Evolutionary conservation across 2,113 vertebrate genomes (phyloP).

Genomic region (Psophia crepitans): DNA sequence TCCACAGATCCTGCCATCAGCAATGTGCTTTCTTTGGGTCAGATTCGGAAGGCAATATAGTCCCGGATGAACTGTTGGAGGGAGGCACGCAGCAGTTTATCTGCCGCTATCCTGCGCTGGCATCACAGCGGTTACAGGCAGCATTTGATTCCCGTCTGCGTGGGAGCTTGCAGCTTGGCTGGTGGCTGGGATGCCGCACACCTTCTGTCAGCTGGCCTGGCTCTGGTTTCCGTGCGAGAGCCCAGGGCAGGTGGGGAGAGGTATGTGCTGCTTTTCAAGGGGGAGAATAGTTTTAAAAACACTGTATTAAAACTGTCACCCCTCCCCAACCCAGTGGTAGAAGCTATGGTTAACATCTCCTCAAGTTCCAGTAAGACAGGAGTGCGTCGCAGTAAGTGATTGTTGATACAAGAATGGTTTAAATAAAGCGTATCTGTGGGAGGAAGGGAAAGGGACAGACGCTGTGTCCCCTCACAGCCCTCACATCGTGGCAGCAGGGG

Average conservation of each 20-base stretch:
- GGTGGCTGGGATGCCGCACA: neutral
- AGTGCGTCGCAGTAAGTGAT: neutral
- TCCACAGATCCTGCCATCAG: neutral
- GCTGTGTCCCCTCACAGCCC: neutral
- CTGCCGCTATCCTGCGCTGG: neutral
- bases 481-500: neutral
- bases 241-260: neutral
- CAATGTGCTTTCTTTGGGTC: neutral
- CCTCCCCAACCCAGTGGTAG: neutral
- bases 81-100: neutral
- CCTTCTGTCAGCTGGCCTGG: neutral
- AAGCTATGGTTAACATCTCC: neutral
- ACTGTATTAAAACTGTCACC: neutral
- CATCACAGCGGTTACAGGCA: fast-evolving
- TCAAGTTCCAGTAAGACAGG: neutral
- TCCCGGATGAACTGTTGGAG: neutral
- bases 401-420: neutral
- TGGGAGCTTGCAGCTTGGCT: fast-evolving
- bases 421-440: neutral
- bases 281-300: neutral
- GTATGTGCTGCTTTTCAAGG: neutral
- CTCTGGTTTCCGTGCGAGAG: neutral
- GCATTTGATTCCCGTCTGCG: neutral
- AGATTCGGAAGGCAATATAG: neutral
- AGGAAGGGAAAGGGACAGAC: neutral